Evolutionary conservation across 1,140 invertebrate genomes (phyloP), one percentile per base, ranked within the genome.

Genomic region (Bombus huntii): DNA sequence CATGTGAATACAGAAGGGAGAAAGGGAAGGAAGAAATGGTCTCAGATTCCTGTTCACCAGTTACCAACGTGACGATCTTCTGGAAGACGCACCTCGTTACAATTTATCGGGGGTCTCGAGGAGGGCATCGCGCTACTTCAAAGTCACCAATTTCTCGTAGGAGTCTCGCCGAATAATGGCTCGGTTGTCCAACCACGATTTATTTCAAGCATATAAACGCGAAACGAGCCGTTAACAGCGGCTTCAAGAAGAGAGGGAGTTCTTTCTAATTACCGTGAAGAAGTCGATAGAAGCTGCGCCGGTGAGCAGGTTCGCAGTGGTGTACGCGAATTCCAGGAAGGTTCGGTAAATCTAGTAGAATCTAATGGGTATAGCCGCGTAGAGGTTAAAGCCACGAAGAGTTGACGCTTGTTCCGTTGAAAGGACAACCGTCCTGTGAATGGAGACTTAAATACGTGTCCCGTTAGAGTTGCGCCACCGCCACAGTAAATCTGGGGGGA

Each of bases 321-420:
- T 74, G 57, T 73, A 88, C 83, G 87, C 82, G 82, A 83, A 83
- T 91, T 87, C 88, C 87, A 75, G n/a, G 81, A 88, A 83, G 90
- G 87, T 91, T 86, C 85, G 85, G 85, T 83, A 78, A 87, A 89
- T 91, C 83, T 89, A 88, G 85, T 89, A 83, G 81, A 82, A 91
- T 85, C 90, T 86, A 91, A 88, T 86, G 90, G 86, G 78, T 87
- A 89, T 87, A n/a, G 85, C 76, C 47, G 75, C 71, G 39, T 79
- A 73, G 57, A 85, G 88, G 85, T 91, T 84, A 88, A 90, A 76
- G 42, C 44, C 75, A 65, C 59, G 81, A 15, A 62, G 73, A 62
- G 79, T 74, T 87, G 88, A 89, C 68, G 87, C 74, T 73, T 85
- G 86, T 89, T 89, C 88, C 87, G 87, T 86, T 79, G 80, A 80